Base-by-base conservation (phyloP, 2,888 invertebrate genomes). In the Halocaridina rubra region DNA sequence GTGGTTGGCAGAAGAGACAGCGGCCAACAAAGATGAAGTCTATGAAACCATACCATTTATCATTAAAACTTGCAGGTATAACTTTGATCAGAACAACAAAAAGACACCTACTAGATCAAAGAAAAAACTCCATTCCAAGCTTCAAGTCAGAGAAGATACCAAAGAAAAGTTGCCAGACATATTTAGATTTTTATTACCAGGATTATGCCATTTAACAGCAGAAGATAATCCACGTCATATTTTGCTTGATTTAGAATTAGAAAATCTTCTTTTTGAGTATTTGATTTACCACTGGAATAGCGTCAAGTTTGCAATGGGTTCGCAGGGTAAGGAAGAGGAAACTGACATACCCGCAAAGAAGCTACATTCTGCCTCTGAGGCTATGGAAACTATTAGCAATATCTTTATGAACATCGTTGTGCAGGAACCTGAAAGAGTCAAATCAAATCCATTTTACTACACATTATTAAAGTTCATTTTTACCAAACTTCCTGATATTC, bases 371-470 rank as follows among this genome's bases (percentile, higher is more conserved):
- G 59, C 80, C 29, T 53, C 79, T 24, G 88, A 88, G 33, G 81
- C 97, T 0, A 95, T 98, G 93, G 94, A 96, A 88, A 96, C 97
- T 89, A 93, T 96, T 33, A 97, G 97, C 91, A 97, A 97, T 90
- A 95, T 97, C 84, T 94, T 98, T 88, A 96, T 98, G 95, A 98
- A 98, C 90, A 93, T 98, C 2, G 95, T 96, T 16, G 97, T 97
- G 0, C 91, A 97, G 85, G 97, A 97, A 89, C 94, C 95, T 0
- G 95, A 95, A 91, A 92, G 95, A 71, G 96, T 96, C 5, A 95
- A 96, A 90, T 94, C 94, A 88, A 95, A 95, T 85, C 92, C 93
- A 74, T 92, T 95, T 13, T 97, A 97, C 90, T 94, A 94, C 88
- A 94, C 94, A 81, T 92, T 98, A 46, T 92, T 97, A 10, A 96